These are phyloP conservation scores for Doryteuthis pealeii DNA, from an alignment of 1,140 invertebrate species.

Conservation along the genomic window DNA sequence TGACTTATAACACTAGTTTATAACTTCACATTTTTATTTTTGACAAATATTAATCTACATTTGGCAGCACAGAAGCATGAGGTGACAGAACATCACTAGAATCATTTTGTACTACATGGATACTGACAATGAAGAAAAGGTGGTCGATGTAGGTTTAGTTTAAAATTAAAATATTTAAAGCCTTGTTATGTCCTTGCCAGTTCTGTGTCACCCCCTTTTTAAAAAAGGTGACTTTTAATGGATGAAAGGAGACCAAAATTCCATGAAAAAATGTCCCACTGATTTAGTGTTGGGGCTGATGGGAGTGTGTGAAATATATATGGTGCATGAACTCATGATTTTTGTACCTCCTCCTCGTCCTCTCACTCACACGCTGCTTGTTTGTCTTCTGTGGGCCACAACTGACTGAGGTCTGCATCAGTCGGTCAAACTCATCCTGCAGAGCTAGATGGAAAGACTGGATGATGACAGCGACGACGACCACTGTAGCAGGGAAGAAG, in stretches of 20 bases:
- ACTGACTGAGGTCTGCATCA: constrained; percentile 6
- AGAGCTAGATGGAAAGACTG: background rate
- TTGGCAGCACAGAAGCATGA: constrained; percentile 10
- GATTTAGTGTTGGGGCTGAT: constrained; percentile 8
- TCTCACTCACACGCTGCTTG: background rate
- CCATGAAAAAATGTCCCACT: constrained; percentile 8
- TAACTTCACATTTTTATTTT: background rate
- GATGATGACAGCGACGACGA: constrained; percentile 4
- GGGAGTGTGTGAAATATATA: constrained; percentile 1
- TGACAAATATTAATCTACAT: constrained; percentile 13
- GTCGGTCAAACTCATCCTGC: background rate
- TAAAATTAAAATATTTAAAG: constrained; percentile 8
- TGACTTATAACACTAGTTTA: constrained; percentile 1
- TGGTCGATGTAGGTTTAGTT: constrained; percentile 4
- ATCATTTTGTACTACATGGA: constrained; percentile 9
- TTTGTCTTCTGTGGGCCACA: background rate
- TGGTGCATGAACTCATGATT: constrained; percentile 9
- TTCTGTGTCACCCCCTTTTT: constrained; percentile 3
- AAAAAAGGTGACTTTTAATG: background rate
- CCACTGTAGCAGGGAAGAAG: background rate
- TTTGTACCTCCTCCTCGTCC: constrained; percentile 1
- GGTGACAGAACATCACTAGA: constrained; percentile 8
- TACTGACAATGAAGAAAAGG: constrained; percentile 6
- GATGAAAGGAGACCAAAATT: constrained; percentile 11
- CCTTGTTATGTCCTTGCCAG: constrained; percentile 7